phyloP scores from a whole-genome alignment of 1,140 invertebrate species.

The Caerostris extrusa region DNA sequence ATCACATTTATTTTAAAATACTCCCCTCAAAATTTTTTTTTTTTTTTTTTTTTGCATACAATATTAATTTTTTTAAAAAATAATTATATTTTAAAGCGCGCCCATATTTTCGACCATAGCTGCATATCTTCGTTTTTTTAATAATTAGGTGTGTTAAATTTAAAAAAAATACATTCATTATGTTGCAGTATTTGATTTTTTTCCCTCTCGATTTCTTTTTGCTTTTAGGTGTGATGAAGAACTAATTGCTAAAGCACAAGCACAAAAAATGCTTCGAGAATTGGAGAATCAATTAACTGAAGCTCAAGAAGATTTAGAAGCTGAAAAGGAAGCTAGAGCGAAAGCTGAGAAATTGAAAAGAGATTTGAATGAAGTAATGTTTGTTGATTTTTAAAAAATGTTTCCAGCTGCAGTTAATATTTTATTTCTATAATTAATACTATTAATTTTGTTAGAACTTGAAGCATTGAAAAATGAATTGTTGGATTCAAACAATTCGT shows the following conservation, averaged over 20 bases:
- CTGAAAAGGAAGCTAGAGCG: conserved; percentile 92
- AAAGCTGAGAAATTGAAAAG: conserved; percentile 97
- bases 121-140: too few species aligned
- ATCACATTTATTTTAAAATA: too few species aligned
- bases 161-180: too few species aligned
- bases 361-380: conserved; percentile 90
- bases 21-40: too few species aligned
- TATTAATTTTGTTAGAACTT: conserved; percentile 84
- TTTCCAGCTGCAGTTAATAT: background rate
- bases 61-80: too few species aligned
- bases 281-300: conserved; percentile 89
- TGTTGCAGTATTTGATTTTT: too few species aligned
- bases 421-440: background rate
- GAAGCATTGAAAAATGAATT: conserved; percentile 98
- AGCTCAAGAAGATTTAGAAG: conserved; percentile 96
- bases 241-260: conserved; percentile 89
- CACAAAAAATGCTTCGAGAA: conserved; percentile 94
- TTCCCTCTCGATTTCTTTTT: too few species aligned
- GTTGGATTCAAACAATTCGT: conserved; percentile 96
- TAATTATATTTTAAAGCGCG: too few species aligned
- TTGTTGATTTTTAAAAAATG: background rate
- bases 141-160: too few species aligned
- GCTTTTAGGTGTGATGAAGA: conserved; percentile 93
- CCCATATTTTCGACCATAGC: too few species aligned
- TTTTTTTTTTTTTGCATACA: too few species aligned